Conservation (phyloP, 2,888 invertebrate species). For the Coenonympha arcania region DNA sequence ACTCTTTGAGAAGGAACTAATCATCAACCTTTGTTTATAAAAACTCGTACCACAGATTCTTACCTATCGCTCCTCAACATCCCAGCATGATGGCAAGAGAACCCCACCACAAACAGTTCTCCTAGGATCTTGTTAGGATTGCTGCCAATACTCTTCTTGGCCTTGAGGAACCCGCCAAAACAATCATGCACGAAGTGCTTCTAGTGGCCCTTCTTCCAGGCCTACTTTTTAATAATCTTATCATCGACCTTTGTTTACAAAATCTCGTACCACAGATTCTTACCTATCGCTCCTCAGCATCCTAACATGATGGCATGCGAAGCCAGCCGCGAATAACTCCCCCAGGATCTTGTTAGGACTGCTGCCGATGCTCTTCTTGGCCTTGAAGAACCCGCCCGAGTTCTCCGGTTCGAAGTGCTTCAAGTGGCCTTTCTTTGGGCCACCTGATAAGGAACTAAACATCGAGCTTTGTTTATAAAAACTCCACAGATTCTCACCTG, state of each 20-base stretch:
- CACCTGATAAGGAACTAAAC: too few relatives aligned
- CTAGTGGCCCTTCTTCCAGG: conserved; percentile 81
- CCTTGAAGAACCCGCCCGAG: conserved; percentile 44
- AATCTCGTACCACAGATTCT: not conserved
- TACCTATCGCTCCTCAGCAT: conserved; percentile 90
- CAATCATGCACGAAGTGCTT: conserved; percentile 80
- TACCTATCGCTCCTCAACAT: conserved; percentile 90
- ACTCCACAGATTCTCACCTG: conserved; percentile 65
- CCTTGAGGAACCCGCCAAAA: conserved; percentile 40
- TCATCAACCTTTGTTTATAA: too few relatives aligned
- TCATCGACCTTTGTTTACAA: too few relatives aligned
- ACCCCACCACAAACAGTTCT: conserved; percentile 88
- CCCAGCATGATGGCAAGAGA: conserved; percentile 98
- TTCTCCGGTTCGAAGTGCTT: conserved; percentile 80
- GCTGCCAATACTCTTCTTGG: conserved; percentile 69
- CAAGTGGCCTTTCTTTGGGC: conserved; percentile 84
- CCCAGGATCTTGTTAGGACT: conserved; percentile 86
- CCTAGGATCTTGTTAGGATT: conserved; percentile 86
- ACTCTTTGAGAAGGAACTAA: too few relatives aligned
- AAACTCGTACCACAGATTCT: not conserved
- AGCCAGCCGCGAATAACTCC: conserved; percentile 88
- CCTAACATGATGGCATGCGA: conserved; percentile 98
- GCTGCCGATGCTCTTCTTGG: conserved; percentile 69
- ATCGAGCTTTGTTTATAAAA: too few relatives aligned
- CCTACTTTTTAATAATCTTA: too few relatives aligned